These are phyloP conservation scores for Piprites chloris DNA, from an alignment of 2,113 vertebrate species.

Conservation along the genomic window DNA sequence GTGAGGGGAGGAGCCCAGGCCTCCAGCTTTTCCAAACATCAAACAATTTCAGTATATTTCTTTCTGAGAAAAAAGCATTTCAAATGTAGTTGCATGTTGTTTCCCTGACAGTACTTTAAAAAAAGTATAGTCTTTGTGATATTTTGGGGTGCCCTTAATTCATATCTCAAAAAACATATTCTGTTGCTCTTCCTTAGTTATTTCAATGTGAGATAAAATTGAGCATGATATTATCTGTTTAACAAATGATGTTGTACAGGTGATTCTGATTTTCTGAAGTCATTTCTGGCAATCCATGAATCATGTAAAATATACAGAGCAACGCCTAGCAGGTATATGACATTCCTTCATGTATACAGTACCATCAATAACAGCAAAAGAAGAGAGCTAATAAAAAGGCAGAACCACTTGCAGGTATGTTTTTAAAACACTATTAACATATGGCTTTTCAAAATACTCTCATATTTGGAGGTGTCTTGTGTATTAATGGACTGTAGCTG, in stretches of 20 bases:
- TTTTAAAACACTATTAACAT: not conserved
- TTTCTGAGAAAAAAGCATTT: not conserved
- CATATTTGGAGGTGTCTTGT: not conserved
- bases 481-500: not conserved
- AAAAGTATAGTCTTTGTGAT: not conserved
- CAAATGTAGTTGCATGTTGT: not conserved
- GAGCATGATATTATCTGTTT: not conserved
- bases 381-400: slow-evolving; percentile 85
- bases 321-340: slow-evolving; percentile 91
- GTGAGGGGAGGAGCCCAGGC: no score
- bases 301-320: slow-evolving; percentile 87
- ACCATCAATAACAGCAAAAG: slow-evolving; percentile 86
- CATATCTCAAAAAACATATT: not conserved
- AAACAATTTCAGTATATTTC: not conserved
- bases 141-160: not conserved
- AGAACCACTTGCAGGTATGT: slow-evolving; percentile 91
- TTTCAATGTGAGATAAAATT: not conserved
- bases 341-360: slow-evolving; percentile 85
- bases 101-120: not conserved
- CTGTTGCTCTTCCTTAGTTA: not conserved
- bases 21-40: not conserved
- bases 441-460: not conserved
- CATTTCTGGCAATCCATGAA: slow-evolving; percentile 90
- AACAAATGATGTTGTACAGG: slow-evolving; percentile 47
- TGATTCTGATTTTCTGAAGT: slow-evolving; percentile 82